Evolutionary conservation across 2,888 invertebrate genomes (phyloP), one percentile per base, ranked within the genome.

Genomic region (Andrena bicolor): DNA sequence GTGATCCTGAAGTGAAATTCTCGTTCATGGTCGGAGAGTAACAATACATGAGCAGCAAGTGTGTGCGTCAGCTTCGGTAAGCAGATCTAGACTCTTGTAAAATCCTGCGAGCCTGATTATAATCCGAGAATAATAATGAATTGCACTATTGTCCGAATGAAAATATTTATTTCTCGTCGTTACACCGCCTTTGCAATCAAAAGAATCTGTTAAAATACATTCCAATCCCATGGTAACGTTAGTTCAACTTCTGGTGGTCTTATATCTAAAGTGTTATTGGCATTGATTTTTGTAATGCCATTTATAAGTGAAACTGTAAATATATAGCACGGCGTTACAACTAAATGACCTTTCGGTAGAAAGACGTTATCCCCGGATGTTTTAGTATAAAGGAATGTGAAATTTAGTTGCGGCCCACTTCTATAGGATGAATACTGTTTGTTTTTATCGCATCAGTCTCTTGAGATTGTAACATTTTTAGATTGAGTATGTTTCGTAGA

Each of bases 401-500:
- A 32, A 41, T n/a, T 49, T 32, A 53, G 3, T 56, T 32, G 51
- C 13, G 20, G 30, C 75, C 87, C 41, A 86, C 10, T 20, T 69
- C 30, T 53, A 73, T 76, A 2, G 92, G 91, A 80, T 83, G 73
- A 65, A 92, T 76, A 13, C 76, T 89, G 49, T 92, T 92, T 51
- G 80, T 86, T 68, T 88, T 91, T 30, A 32, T 71, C 10, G 23
- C 72, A 32, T 80, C 61, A 8, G 71, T 83, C 58, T 85, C 82
- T 70, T 86, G 86, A 28, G 72, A 76, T 41, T 78, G 84, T 56
- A 91, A 85, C 77, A 91, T 89, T 48, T 80, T 80, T 5, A 92
- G 71, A 78, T 92, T 91, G 7, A 92, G 69, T 41, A 85, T 76
- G 71, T 92, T 92, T 68, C 92, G 85, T 23, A 90, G 53, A 8